A percentile compares a stretch with the other conserved stretches of the same genome.
These are phyloP conservation scores for Pimpla rufipes DNA, from an alignment of 2,888 invertebrate species.

Conservation along the genomic window DNA sequence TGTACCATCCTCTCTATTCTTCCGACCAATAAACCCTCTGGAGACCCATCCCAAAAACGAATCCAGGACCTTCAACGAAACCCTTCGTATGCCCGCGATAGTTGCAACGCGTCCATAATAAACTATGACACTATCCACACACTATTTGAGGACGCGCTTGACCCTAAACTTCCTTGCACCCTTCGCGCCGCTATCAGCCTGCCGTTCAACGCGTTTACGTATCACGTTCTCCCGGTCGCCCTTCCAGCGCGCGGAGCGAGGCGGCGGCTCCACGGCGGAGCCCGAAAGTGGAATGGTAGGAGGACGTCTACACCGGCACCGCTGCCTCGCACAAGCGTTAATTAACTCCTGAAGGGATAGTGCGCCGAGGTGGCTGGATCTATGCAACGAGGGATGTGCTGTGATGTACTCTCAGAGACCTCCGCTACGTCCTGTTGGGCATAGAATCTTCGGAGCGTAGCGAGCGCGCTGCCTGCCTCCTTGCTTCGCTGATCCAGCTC, in stretches of 20 bases:
- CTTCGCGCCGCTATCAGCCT: not conserved
- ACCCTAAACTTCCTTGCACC: slow-evolving; percentile 16
- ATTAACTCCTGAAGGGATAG: slow-evolving; percentile 53
- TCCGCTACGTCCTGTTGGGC: slow-evolving; percentile 34
- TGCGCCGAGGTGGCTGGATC: not conserved
- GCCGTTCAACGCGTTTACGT: not conserved
- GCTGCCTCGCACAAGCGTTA: slow-evolving; percentile 52
- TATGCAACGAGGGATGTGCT: slow-evolving; percentile 23
- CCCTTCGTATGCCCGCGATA: not conserved
- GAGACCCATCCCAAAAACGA: no score
- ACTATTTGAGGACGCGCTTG: not conserved
- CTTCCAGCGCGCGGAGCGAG: not conserved
- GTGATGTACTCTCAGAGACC: slow-evolving; percentile 18
- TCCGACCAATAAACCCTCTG: no score
- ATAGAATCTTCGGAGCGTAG: slow-evolving; percentile 36
- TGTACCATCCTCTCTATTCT: no score
- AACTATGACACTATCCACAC: not conserved
- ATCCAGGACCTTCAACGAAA: not conserved
- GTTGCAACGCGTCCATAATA: not conserved
- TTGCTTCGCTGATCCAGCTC: slow-evolving; percentile 38
- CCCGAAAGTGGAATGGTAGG: slow-evolving; percentile 30
- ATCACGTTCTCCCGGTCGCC: not conserved
- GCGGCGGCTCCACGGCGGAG: not conserved
- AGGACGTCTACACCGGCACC: slow-evolving; percentile 38
- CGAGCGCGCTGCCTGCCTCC: slow-evolving; percentile 32